These are phyloP conservation scores for Alexandromys fortis DNA, from an alignment of 2,113 vertebrate genomes.

Conservation along the genomic window DNA sequence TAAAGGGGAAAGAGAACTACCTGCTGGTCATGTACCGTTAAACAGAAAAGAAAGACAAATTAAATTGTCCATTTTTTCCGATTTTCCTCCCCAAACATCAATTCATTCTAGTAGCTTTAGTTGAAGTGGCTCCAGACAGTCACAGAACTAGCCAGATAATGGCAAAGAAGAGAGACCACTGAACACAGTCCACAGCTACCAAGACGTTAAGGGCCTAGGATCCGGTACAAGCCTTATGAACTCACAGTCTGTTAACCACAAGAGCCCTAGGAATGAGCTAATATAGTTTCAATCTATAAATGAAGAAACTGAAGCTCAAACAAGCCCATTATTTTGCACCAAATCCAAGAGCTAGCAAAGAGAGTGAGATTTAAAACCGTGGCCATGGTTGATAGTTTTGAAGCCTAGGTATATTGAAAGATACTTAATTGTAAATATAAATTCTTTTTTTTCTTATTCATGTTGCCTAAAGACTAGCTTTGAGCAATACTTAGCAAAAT, in stretches of 20 bases:
- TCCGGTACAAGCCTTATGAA: neutral
- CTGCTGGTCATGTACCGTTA: neutral
- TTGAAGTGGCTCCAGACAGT: neutral
- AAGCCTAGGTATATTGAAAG: neutral
- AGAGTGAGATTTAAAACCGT: neutral
- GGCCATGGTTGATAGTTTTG: neutral
- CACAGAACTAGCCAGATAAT: neutral
- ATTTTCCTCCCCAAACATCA: neutral
- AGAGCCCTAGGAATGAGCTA: neutral
- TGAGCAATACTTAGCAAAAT: neutral
- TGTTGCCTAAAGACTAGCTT: neutral
- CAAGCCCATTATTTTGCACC: neutral
- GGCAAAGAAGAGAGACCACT: neutral
- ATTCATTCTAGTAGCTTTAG: neutral
- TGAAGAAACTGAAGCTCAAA: neutral
- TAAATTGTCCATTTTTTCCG: neutral
- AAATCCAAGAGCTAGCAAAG: neutral
- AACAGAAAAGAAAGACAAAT: neutral
- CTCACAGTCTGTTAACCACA: neutral
- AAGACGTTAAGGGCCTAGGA: neutral
- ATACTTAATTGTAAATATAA: constrained; percentile 6
- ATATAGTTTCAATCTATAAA: neutral
- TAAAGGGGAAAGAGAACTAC: neutral
- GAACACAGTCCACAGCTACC: neutral
- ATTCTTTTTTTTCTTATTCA: neutral